Evolutionary conservation across 2,888 invertebrate genomes (phyloP), one percentile per base, ranked within the genome.

Genomic region (Allacma fusca): DNA sequence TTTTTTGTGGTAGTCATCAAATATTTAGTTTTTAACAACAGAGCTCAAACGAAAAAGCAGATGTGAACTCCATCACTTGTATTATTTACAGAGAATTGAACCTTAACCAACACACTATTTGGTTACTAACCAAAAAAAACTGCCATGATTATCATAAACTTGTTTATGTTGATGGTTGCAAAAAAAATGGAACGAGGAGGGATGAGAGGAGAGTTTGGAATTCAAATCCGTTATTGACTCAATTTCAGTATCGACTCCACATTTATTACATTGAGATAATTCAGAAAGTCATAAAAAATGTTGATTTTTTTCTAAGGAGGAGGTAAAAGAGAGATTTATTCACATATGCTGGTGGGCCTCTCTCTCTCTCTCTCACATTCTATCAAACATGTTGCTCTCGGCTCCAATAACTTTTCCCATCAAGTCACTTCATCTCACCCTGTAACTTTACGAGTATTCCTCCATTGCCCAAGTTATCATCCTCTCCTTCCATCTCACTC

Each of bases 321-420:
- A 68, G 34, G 21, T 68, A 50, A 50, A 13, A 50, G 19, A 40
- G 1, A 16, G 50, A 50, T 50, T 50, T 50, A 50, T 16, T 50
- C 50, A 5, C 50, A 50, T 50, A 50, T 50, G 50, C 12, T 68
- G 65, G 2, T 65, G 1, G 19, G 13, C 65, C 28, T 65, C 13
- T 40, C 67, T 12, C 28, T 67, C 16, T 2, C 26, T 28, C 13
- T 1, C 9, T n/a, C 44, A 19, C 21, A 50, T 26, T 26, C 44
- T 26, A 9, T 24, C 50, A 50, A 5, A n/a, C 5, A 50, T 50
- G 50, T 50, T 50, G 50, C 50, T 50, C 50, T 50, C 7, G 50
- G 50, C 57, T 71, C 28, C 19, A 57, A 71, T 71, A 71, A 71
- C 71, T 71, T 71, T 71, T 71, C 50, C 71, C 71, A 71, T 71